Evolutionary conservation across 2,797 vertebrate genomes (phyloP).

Genomic region (Nasua narica): DNA sequence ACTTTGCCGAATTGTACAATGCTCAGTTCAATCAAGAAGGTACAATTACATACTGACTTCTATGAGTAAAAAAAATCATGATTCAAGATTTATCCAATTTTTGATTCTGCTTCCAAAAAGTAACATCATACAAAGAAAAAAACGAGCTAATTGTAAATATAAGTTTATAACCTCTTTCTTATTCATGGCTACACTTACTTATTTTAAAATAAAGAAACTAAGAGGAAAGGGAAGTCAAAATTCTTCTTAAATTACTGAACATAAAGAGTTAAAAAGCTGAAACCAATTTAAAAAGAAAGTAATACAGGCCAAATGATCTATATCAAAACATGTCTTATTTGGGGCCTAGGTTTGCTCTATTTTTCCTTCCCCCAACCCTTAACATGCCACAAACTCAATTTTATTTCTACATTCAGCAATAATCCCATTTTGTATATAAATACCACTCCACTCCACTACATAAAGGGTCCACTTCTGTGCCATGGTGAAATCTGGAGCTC

Average conservation of each 20-base stretch:
- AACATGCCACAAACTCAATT: neutral
- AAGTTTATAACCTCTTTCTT: neutral
- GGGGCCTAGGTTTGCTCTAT: neutral
- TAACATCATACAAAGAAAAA: neutral
- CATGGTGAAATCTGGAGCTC: neutral
- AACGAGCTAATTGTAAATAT: neutral
- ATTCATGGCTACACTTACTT: neutral
- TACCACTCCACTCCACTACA: neutral
- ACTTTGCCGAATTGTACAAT: neutral
- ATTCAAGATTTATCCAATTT: neutral
- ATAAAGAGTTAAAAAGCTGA: neutral
- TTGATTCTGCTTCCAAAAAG: neutral
- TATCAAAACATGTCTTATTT: neutral
- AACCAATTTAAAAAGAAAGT: neutral
- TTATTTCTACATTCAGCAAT: neutral
- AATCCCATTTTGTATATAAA: neutral
- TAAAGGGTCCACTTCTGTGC: neutral
- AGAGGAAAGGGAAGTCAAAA: neutral
- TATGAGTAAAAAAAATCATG: neutral
- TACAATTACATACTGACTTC: neutral
- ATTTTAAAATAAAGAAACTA: neutral
- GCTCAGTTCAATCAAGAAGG: neutral
- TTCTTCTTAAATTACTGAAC: neutral
- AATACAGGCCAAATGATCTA: neutral
- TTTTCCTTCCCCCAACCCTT: neutral